Evolutionary conservation across 2,797 vertebrate species (phyloP), one percentile per base, ranked within the genome.

Genomic region (Syncerus caffer): DNA sequence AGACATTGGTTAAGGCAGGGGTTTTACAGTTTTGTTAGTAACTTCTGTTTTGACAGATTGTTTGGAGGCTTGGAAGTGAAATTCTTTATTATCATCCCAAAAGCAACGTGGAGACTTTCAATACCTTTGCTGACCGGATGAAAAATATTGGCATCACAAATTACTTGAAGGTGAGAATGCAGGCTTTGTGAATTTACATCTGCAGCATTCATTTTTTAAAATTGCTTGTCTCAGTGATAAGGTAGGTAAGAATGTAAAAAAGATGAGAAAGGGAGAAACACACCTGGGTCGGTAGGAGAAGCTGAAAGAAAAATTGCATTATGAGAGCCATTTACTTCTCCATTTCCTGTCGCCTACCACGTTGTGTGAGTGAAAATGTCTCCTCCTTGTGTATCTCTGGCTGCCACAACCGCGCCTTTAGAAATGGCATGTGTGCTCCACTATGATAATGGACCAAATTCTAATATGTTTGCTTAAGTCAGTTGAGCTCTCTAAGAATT

Each of bases 11-110:
- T 50, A 83, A 85, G 47, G 51, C 60, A 90, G 47, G 6, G 14
- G 23, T 83, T 89, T 96, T 94, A 86, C 60, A 95, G 93, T 97
- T 92, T 85, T 45, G 21, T 93, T 92, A n/a, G 51, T 96, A 34
- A 51, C 96, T 97, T 64, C 84, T 98, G 58, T 96, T 55, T 74
- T 96, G 50, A 95, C 86, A 99, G 99, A 96, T 99, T 1, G 98
- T 99, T 98, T 99, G 99, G 99, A 99, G 99, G 98, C 88, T 99
- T 23, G 99, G 99, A 98, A 98, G 98, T n/a, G 99, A 99, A 98
- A 99, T 99, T 98, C 98, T 99, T 25, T 99, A 99, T 87, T 99
- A 99, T 97, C 99, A 99, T 97, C 99, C 99, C 14, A 98, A 98
- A 34, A 99, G 99, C 97, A 99, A 53, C 3, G 25, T 99, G 92